Base-by-base conservation (phyloP, 1,140 invertebrate genomes). In the Mesaphorura yosii region DNA sequence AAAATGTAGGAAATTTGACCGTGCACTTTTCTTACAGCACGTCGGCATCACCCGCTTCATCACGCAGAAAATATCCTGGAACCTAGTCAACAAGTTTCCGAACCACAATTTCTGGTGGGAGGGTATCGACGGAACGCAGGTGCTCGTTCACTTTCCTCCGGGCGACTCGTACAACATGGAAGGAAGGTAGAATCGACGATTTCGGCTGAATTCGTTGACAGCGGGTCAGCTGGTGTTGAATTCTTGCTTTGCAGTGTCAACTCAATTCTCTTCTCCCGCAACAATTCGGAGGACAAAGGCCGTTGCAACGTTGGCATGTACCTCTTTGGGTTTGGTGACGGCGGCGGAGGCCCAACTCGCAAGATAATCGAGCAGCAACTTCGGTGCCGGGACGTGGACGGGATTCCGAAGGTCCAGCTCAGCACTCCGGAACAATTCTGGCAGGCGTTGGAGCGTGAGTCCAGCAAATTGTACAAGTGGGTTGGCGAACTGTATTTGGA, bases 61-160 rank as follows among this genome's bases (percentile, higher is more conserved):
- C 3, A 76, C 74, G 4, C 74, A 76, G 63, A 77, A 77, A 59
- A 44, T 77, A 44, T 74, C 72, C 55, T 77, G 76, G 75, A 76
- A 63, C 60, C 62, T 76, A 10, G 69, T 77, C 31, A 77, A 77
- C 66, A 73, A 73, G 53, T 77, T 77, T 58, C 76, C 76, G 37
- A 74, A 77, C 58, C 72, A 77, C 59, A 76, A 72, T 53, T 77
- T 77, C 59, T 66, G 62, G 28, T 77, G 76, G 76, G 68, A 75
- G 64, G 31, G 75, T 6, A 68, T 77, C 34, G 73, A 76, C 65
- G 71, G 72, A 2, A 66, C 65, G 26, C 58, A 51, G 50, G 73
- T 77, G 15, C 55, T 77, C 40, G 64, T 70, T 19, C 76, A 77
- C 64, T 77, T 77, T 60, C 75, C 76, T 23, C 75, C 76, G 17